A percentile compares a stretch with the other conserved stretches of the same genome.
Conservation (phyloP, 2,888 invertebrate species). For the Caenorhabditis sulstoni region DNA sequence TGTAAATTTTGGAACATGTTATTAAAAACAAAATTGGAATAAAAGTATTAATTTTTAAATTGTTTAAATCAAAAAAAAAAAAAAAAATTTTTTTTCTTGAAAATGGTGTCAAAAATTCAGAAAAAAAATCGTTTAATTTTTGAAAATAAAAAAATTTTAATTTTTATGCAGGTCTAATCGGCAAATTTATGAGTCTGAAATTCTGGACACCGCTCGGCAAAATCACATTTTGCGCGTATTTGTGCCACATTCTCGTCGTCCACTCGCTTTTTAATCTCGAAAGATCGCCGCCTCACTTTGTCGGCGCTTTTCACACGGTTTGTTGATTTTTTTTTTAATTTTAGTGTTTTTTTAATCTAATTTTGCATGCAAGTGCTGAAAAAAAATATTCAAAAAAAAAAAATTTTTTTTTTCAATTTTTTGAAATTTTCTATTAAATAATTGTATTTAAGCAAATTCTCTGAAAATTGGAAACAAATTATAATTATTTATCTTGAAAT, state of each 20-base stretch:
- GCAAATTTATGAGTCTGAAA: conserved; percentile 40
- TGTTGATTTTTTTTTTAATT: neutral
- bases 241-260: conserved; percentile 45
- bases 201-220: conserved; percentile 59
- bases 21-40: too few relatives aligned
- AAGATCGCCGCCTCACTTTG: conserved; percentile 36
- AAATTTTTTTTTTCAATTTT: too few relatives aligned
- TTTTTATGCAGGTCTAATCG: conserved; percentile 32
- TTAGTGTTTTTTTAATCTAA: too few relatives aligned
- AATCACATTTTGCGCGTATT: conserved; percentile 51
- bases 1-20: too few relatives aligned
- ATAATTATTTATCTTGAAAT: too few relatives aligned
- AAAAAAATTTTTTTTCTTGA: neutral
- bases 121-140: too few relatives aligned
- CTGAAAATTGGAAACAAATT: too few relatives aligned
- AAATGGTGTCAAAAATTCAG: too few relatives aligned
- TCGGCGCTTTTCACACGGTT: conserved; percentile 51
- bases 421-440: too few relatives aligned
- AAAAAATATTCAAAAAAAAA: neutral
- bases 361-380: neutral
- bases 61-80: too few relatives aligned
- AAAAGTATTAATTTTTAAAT: too few relatives aligned
- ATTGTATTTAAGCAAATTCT: too few relatives aligned
- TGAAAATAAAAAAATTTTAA: neutral
- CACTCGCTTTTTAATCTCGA: conserved; percentile 40